These are phyloP conservation scores for Abrostola triplasia DNA, from an alignment of 2,888 invertebrate genomes.

Conservation along the genomic window DNA sequence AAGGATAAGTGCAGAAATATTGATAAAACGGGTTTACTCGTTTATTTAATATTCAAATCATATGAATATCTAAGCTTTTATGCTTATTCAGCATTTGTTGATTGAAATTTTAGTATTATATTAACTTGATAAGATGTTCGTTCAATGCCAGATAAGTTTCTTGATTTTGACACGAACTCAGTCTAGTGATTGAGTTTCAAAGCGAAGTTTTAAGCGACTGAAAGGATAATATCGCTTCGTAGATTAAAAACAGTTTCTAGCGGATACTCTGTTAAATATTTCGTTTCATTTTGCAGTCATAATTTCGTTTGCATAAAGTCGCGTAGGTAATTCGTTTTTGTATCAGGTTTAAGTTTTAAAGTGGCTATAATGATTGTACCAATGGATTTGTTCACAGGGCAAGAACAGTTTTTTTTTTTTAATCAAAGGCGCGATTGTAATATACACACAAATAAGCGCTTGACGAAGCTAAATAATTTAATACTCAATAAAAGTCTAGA, in stretches of 20 bases:
- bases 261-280: conserved; percentile 17
- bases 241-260: conserved; percentile 14
- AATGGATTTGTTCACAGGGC: too few species aligned
- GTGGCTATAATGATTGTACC: too few species aligned
- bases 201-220: conserved; percentile 24
- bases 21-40: conserved; percentile 52
- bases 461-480: conserved; percentile 51
- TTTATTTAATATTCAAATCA: conserved; percentile 56
- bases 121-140: conserved; percentile 16
- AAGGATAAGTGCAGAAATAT: conserved; percentile 60
- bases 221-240: conserved; percentile 32
- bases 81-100: conserved; percentile 7
- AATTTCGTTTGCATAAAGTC: conserved; percentile 15
- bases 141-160: conserved; percentile 7
- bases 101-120: conserved; percentile 35
- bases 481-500: conserved; percentile 47
- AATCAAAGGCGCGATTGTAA: background rate
- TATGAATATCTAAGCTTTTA: conserved; percentile 46
- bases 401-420: too few species aligned
- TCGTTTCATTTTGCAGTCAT: conserved; percentile 19
- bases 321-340: background rate
- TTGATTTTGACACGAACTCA: conserved; percentile 31
- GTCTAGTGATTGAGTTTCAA: conserved; percentile 19
- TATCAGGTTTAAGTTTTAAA: background rate
- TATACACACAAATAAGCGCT: conserved; percentile 40